A percentile compares a stretch with the other conserved stretches of the same genome.
Conservation (phyloP, 2,113 vertebrate species). For the Cacatua alba region DNA sequence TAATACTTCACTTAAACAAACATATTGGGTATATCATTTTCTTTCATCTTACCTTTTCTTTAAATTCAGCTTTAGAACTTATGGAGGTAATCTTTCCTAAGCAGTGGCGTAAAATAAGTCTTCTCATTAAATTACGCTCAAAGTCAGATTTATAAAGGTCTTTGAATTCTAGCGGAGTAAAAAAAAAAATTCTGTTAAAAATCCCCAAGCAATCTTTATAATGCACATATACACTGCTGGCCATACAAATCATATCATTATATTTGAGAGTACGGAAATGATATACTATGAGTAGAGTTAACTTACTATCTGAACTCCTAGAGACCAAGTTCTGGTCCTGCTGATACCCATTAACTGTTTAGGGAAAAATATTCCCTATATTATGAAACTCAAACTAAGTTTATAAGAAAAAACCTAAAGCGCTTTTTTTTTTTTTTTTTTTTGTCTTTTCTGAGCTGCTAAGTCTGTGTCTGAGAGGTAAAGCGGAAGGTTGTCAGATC, state of each 20-base stretch:
- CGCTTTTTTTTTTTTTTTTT: too few relatives aligned
- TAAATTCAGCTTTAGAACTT: background rate
- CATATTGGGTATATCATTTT: rapidly evolving
- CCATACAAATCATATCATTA: background rate
- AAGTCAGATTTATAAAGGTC: background rate
- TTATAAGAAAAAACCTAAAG: rapidly evolving
- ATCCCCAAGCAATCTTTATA: background rate
- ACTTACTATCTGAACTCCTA: background rate
- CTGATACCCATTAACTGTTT: background rate
- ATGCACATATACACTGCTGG: background rate
- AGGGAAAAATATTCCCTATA: background rate
- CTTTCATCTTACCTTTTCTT: background rate
- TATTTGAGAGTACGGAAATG: background rate
- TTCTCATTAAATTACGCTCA: background rate
- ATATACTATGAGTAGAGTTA: background rate
- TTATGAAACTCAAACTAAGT: background rate
- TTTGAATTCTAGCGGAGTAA: background rate
- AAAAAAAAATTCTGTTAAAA: background rate
- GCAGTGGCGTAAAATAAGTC: background rate
- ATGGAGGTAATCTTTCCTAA: background rate
- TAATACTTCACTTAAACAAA: background rate
- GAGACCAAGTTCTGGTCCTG: background rate
- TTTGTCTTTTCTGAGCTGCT: background rate
- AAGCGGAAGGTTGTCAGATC: background rate
- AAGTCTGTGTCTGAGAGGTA: background rate